phyloP scores from a whole-genome alignment of 2,888 invertebrate species.

The Sphaerophoria taeniata region DNA sequence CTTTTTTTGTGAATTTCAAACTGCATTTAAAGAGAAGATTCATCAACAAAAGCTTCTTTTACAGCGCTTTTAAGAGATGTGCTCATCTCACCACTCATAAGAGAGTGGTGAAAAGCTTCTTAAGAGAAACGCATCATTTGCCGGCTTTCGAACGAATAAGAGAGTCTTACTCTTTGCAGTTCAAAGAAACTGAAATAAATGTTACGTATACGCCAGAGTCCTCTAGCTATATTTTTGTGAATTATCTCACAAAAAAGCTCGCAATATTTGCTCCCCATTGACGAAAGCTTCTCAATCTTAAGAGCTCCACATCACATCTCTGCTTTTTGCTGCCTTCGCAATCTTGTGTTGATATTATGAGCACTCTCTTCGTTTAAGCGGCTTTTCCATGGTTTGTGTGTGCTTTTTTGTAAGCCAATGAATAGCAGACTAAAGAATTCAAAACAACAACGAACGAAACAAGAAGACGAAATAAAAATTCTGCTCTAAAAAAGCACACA shows the following conservation, averaged over 20 bases:
- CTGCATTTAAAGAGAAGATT: slow-evolving; percentile 44
- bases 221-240: slow-evolving; percentile 39
- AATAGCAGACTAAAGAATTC: neutral
- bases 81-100: slow-evolving; percentile 27
- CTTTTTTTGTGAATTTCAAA: slow-evolving; percentile 26
- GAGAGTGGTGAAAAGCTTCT: slow-evolving; percentile 38
- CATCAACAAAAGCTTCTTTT: neutral
- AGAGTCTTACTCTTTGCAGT: slow-evolving; percentile 30
- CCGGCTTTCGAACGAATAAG: slow-evolving; percentile 30
- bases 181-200: slow-evolving; percentile 26
- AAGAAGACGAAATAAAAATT: neutral
- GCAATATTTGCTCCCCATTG: slow-evolving; percentile 47
- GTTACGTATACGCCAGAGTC: slow-evolving; percentile 62
- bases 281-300: slow-evolving; percentile 52
- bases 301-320: slow-evolving; percentile 27
- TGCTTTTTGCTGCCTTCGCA: slow-evolving; percentile 38
- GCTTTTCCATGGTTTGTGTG: slow-evolving; percentile 19
- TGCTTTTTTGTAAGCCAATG: slow-evolving; percentile 39
- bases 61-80: slow-evolving; percentile 45
- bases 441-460: neutral
- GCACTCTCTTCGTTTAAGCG: slow-evolving; percentile 33
- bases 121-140: slow-evolving; percentile 1
- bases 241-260: slow-evolving; percentile 44
- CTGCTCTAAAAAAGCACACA: slow-evolving; percentile 49
- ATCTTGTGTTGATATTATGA: slow-evolving; percentile 43